Base-by-base conservation (phyloP, 2,888 invertebrate genomes). In the Meteorus cinctellus region DNA sequence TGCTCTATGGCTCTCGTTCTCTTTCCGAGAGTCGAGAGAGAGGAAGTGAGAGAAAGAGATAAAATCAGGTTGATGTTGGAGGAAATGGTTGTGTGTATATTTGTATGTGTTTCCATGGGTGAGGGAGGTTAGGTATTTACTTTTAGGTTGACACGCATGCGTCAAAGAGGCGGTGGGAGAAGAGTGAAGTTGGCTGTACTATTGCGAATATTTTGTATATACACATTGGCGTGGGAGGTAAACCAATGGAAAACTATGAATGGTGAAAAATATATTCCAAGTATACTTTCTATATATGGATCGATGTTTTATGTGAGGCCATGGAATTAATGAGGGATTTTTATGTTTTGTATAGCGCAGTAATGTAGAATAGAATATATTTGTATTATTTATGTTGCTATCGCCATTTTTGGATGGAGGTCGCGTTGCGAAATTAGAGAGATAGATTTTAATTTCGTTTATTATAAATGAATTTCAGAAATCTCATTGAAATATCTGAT, bases 141-240 rank as follows among this genome's bases (percentile, higher is more conserved):
- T n/a, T 55, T 19, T 80, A 80, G 79, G 80, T 79, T 78, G 77
- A 79, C 77, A 80, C 76, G 78, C 77, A 80, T 36, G 62, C 62
- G 62, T 41, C 2, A 19, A 6, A 2, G 4, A 19, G 1, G 36
- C 2, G 24, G 36, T 55, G 19, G 55, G 55, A 55, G 55, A 55
- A n/a, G 19, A n/a, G 5, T 55, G 55, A 55, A 55, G 55, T 55
- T 55, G 10, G 55, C 55, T 55, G 10, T 8, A 8, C 8, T 16
- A n/a, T 55, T 55, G 19, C 10, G 55, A 19, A 55, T 48, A 55
- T 19, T 55, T 55, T 8, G 41, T 41, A 34, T 41, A 14, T n/a
- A 8, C n/a, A 55, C 19, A 55, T 19, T 19, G 19, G 55, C 55
- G 55, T 55, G 19, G 55, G 55, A 19, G 55, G 19, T 24, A 24